These are phyloP conservation scores for Aspidiotus rigidus DNA, from an alignment of 2,888 invertebrate species.

Conservation along the genomic window DNA sequence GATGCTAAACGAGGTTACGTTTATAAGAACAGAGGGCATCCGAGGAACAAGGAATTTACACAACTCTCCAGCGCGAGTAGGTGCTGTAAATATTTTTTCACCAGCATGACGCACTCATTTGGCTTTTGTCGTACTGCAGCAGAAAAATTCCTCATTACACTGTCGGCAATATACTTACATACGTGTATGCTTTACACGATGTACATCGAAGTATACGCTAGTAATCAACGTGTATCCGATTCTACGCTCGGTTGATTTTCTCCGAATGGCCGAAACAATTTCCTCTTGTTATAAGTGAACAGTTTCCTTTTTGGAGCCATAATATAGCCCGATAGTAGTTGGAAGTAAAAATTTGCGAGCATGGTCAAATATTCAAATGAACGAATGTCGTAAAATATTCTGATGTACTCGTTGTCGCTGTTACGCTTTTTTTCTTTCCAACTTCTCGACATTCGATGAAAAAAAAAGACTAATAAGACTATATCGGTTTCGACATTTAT, in stretches of 20 bases:
- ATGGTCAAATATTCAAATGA: not conserved
- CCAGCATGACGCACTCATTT: no score
- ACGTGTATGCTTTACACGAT: slow-evolving; percentile 7
- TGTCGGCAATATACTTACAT: not conserved
- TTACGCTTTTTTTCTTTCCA: no score
- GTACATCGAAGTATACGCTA: slow-evolving; percentile 17
- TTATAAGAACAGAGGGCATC: not conserved
- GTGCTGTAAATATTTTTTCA: no score
- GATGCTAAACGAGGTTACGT: slow-evolving; percentile 7
- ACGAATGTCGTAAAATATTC: not conserved
- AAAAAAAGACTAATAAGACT: no score
- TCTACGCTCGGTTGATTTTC: slow-evolving; percentile 27
- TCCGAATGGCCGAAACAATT: slow-evolving; percentile 25
- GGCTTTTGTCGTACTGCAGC: no score
- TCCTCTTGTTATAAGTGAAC: slow-evolving; percentile 28
- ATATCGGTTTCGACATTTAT: no score
- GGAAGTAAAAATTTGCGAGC: not conserved
- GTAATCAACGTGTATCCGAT: slow-evolving; percentile 34
- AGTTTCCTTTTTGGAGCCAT: slow-evolving; percentile 20
- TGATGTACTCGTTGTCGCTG: no score
- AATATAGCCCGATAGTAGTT: not conserved
- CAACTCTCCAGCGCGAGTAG: no score
- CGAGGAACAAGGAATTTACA: no score
- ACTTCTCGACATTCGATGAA: no score
- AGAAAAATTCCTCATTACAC: no score